phyloP scores from a whole-genome alignment of 2,888 invertebrate species.

The Diloba caeruleocephala region DNA sequence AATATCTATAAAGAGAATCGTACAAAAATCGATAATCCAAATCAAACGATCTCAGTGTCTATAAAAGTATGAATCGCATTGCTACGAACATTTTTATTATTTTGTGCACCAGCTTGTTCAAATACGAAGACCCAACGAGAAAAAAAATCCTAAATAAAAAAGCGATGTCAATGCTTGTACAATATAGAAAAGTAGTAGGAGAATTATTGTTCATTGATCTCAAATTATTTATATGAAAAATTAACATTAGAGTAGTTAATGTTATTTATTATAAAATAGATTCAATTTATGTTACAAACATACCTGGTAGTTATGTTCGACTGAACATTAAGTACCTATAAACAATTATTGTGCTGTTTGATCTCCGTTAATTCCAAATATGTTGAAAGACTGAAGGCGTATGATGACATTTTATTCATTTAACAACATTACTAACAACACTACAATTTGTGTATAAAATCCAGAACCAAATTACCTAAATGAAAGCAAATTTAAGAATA shows the following conservation, averaged over 20 bases:
- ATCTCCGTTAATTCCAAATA: constrained; percentile 80
- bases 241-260: constrained; percentile 74
- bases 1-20: no score
- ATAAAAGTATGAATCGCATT: constrained; percentile 68
- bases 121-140: constrained; percentile 60
- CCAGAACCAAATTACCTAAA: constrained; percentile 17
- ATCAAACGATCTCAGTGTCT: constrained; percentile 70
- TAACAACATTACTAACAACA: constrained; percentile 13
- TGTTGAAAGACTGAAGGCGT: constrained; percentile 71
- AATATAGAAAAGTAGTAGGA: constrained; percentile 58
- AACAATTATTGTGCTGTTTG: constrained; percentile 65
- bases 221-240: constrained; percentile 85
- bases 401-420: constrained; percentile 40
- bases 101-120: constrained; percentile 74
- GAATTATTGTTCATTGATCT: constrained; percentile 84
- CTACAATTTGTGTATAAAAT: constrained; percentile 9
- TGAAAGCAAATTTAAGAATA: constrained; percentile 23
- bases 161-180: constrained; percentile 47
- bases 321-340: constrained; percentile 57
- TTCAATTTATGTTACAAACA: constrained; percentile 41
- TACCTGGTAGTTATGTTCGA: constrained; percentile 43
- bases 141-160: constrained; percentile 53
- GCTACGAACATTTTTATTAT: constrained; percentile 74
- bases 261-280: constrained; percentile 77
- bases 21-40: constrained; percentile 59